Base-by-base conservation (phyloP, 2,888 invertebrate genomes). In the Tenthredo scrophulariae region DNA sequence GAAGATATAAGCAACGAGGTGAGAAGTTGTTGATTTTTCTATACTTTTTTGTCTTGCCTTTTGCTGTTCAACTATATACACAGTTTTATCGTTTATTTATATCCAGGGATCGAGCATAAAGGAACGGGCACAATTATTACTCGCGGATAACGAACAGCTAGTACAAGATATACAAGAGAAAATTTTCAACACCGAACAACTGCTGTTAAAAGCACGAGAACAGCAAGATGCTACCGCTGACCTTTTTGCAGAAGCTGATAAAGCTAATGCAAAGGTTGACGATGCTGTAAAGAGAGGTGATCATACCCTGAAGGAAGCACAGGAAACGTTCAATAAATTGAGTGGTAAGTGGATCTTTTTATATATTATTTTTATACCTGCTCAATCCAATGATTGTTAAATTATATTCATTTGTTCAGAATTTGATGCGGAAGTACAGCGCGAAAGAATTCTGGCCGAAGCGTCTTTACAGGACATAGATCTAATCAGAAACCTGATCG, bases 371-470 rank as follows among this genome's bases (percentile, higher is more conserved):
- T 72, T 75, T 43, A 7, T 75, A 70, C 15, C 37, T 43, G 62
- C 22, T 62, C 7, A 26, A 29, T 85, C 43, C 54, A 50, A 13
- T 26, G 22, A 33, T 67, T 58, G 40, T 15, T 54, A 6, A 37
- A 50, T 29, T 85, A 7, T 33, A 74, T 84, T 40, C 84, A 74
- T 89, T 86, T 70, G 84, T 86, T 88, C 90, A 97, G 97, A 97
- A 91, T 99, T 99, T 94, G 98, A 98, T 92, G 96, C 97, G 85
- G 96, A 98, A 93, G 98, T 99, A 0, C 96, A 97, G 88, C 96
- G 96, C 87, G 98, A 97, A 86, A 97, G 97, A 85, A 95, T 96
- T 77, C 96, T 96, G 87, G 98, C 99, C 0, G 95, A 96, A 70
- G 95, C 97, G 86, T 98, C 98, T 0, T 93, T 98, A 18, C 93